Conservation (phyloP, 2,888 invertebrate species). For the Miltochrista miniata region DNA sequence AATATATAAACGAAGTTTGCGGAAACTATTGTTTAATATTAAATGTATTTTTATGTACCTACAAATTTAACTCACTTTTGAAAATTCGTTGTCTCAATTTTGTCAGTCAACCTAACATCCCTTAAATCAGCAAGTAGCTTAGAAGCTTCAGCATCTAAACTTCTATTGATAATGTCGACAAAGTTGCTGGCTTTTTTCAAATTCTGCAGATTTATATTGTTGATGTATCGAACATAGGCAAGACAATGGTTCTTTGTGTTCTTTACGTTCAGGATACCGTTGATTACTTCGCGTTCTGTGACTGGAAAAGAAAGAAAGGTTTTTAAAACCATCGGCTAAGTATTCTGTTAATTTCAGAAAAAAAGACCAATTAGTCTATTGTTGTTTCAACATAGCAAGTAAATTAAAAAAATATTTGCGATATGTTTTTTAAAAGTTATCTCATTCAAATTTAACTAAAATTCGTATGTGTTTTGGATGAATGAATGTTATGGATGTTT, state of each 20-base stretch:
- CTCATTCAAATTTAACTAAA: too few species aligned
- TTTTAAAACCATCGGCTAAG: not conserved
- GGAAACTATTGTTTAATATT: not conserved
- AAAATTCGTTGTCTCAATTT: slow-evolving; percentile 94
- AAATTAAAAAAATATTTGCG: too few species aligned
- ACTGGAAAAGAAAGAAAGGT: slow-evolving; percentile 82
- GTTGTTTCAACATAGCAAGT: too few species aligned
- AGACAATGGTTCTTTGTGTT: slow-evolving; percentile 98
- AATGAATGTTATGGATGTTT: too few species aligned
- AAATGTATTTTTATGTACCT: not conserved
- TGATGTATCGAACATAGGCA: slow-evolving; percentile 97
- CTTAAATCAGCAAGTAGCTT: slow-evolving; percentile 94
- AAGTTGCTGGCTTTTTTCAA: slow-evolving; percentile 97
- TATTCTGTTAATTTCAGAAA: too few species aligned
- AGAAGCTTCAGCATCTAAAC: slow-evolving; percentile 96
- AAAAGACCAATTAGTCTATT: too few species aligned
- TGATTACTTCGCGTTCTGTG: slow-evolving; percentile 98
- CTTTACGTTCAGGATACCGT: slow-evolving; percentile 95
- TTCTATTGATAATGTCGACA: slow-evolving; percentile 96
- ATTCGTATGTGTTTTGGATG: too few species aligned
- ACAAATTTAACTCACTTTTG: slow-evolving; percentile 88
- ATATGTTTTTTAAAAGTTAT: too few species aligned
- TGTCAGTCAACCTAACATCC: slow-evolving; percentile 94
- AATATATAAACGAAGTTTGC: not conserved
- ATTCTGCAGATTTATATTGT: slow-evolving; percentile 98